Base-by-base conservation (phyloP, 2,888 invertebrate species). In the Polyploca ridens region DNA sequence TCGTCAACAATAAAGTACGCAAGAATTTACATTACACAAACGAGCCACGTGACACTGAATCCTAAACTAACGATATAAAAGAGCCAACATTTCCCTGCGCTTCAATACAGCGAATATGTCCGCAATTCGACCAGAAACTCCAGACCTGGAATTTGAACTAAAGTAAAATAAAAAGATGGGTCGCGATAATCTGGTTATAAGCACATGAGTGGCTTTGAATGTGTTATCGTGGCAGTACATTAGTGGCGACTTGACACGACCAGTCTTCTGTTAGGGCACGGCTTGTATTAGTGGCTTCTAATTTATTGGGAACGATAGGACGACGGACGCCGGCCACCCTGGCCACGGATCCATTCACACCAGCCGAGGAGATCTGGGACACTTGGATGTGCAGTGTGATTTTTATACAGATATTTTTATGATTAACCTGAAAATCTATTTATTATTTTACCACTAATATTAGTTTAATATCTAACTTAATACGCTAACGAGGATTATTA, bases 281-380 rank as follows among this genome's bases (percentile, higher is more conserved):
- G 87, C 89, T 90, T 92, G 92, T 93, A 90, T 93, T 93, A 94
- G 91, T 88, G 90, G 90, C 89, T 89, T 83, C 91, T 94, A 94
- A 94, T 94, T 94, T 94, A 94, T 94, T 92, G 90, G 85, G 89
- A 87, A 88, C 87, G 94, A 94, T 94, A 94, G 87, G 84, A 85
- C 88, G 93, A 93, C 91, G 88, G 90, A 92, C 93, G 91, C 88
- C 82, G 93, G 93, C 94, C 94, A 93, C 93, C 94, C 93, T 83
- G 90, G 79, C 83, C 89, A 86, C 79, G 82, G 85, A 87, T 87
- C 89, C 93, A 93, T 93, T 93, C 93, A 93, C 91, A 89, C 86
- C 80, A 79, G 69, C 66, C 66, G 88, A 76, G 93, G 84, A 84
- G 69, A 57, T 16, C 60, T 68, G 89, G 88, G 71, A 49, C 65